phyloP scores from a whole-genome alignment of 2,888 invertebrate genomes.

The Drosophila neotestacea region DNA sequence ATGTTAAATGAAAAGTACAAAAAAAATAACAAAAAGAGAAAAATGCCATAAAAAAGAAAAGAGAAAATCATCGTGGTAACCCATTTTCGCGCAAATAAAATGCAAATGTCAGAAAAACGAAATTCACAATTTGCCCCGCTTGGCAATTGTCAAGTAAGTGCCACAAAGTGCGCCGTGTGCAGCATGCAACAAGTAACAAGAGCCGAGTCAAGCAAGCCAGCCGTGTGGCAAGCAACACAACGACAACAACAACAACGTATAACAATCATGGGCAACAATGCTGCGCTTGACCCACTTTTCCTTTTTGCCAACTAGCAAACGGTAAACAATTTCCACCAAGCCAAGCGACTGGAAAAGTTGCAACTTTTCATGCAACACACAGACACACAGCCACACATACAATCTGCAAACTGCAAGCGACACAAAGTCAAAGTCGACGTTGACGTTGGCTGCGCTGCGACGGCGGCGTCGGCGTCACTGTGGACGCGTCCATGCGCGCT shows the following conservation, averaged over 20 bases:
- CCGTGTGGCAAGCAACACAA: conserved; percentile 19
- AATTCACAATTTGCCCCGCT: conserved; percentile 47
- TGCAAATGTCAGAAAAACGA: conserved; percentile 60
- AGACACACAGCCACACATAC: conserved; percentile 23
- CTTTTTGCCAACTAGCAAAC: conserved; percentile 70
- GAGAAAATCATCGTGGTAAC: conserved; percentile 66
- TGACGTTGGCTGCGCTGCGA: conserved; percentile 9
- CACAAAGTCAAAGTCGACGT: conserved; percentile 64
- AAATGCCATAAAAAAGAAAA: conserved; percentile 34
- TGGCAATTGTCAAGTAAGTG: conserved; percentile 72
- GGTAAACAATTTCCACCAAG: conserved; percentile 71
- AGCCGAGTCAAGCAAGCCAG: conserved; percentile 2
- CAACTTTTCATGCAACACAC: conserved; percentile 72
- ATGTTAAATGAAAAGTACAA: conserved; percentile 58
- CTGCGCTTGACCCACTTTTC: conserved; percentile 84
- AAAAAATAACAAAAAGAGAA: neutral
- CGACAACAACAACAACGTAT: conserved; percentile 47
- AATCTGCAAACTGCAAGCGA: conserved; percentile 7
- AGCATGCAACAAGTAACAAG: conserved; percentile 73
- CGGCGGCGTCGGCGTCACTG: conserved; percentile 6
- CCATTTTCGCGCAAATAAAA: conserved; percentile 60
- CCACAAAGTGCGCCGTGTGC: conserved; percentile 53
- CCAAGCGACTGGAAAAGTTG: conserved; percentile 69
- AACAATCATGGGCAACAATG: conserved; percentile 66
- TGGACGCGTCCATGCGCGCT: conserved; percentile 20